Evolutionary conservation across 2,888 invertebrate species (phyloP).

Genomic region (Sialis lutaria): DNA sequence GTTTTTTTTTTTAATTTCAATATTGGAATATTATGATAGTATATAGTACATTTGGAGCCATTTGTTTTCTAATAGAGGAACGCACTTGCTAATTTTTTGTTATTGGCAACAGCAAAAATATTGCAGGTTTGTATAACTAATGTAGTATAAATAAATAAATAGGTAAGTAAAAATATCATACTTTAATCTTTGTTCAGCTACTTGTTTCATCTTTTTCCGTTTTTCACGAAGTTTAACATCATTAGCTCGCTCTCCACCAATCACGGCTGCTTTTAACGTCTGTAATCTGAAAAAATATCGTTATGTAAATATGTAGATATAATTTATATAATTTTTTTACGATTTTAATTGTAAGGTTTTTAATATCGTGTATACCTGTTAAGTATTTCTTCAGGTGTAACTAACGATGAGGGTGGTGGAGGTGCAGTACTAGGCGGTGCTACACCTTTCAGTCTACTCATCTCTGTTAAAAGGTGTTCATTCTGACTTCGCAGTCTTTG

Average conservation of each 20-base stretch:
- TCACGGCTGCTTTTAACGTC: constrained; percentile 53
- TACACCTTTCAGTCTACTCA: constrained; percentile 1
- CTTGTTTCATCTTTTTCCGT: constrained; percentile 43
- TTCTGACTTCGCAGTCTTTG: constrained; percentile 7
- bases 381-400: constrained; percentile 24
- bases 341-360: too few species aligned
- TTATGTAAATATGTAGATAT: constrained; percentile 7
- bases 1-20: too few species aligned
- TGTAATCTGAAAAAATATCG: constrained; percentile 26
- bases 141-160: background rate
- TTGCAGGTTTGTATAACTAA: too few species aligned
- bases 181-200: constrained; percentile 43
- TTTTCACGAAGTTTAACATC: constrained; percentile 54
- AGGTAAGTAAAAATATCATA: background rate
- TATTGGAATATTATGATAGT: too few species aligned
- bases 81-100: too few species aligned
- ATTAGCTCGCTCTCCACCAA: constrained; percentile 61
- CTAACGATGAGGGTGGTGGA: constrained; percentile 15
- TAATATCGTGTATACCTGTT: constrained; percentile 15
- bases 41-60: too few species aligned
- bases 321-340: constrained; percentile 5
- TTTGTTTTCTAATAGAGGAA: too few species aligned
- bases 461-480: constrained; percentile 3
- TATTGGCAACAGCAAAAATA: too few species aligned
- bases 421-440: background rate